Evolutionary conservation across 2,113 vertebrate genomes (phyloP).

Genomic region (Sinocyclocheilus maitianheensis): DNA sequence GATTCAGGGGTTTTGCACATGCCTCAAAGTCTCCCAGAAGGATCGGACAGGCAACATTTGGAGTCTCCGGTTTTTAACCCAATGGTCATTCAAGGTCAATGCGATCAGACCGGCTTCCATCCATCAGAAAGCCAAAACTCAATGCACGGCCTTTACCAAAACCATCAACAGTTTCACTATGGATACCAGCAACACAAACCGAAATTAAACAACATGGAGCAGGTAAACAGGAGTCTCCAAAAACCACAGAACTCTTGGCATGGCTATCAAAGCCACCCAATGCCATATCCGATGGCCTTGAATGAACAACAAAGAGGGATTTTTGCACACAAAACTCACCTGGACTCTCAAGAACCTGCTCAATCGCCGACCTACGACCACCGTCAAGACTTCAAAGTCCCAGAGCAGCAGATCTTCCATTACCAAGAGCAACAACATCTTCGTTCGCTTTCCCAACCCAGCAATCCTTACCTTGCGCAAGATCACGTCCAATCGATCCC

Average conservation of each 20-base stretch:
- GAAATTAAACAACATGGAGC: constrained; percentile 41
- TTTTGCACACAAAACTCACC: constrained; percentile 29
- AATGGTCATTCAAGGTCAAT: constrained; percentile 54
- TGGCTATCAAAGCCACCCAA: constrained; percentile 27
- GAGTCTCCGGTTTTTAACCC: constrained; percentile 74
- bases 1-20: constrained; percentile 55
- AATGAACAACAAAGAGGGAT: constrained; percentile 37
- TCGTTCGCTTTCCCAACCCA: constrained; percentile 25
- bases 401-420: constrained; percentile 48
- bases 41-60: constrained; percentile 79
- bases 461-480: constrained; percentile 22
- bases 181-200: constrained; percentile 54
- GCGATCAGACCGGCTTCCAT: constrained; percentile 68
- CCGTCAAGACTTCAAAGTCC: constrained; percentile 46
- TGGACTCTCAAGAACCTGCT: constrained; percentile 31
- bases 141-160: constrained; percentile 42
- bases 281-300: constrained; percentile 22
- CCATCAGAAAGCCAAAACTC: constrained; percentile 35
- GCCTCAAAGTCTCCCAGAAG: constrained; percentile 68
- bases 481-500: constrained; percentile 20
- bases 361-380: constrained; percentile 48
- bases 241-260: constrained; percentile 46
- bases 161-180: constrained; percentile 52
- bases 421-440: constrained; percentile 45
- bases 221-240: constrained; percentile 35